These are phyloP conservation scores for Hymenopus coronatus DNA, from an alignment of 2,888 invertebrate genomes.

Conservation along the genomic window DNA sequence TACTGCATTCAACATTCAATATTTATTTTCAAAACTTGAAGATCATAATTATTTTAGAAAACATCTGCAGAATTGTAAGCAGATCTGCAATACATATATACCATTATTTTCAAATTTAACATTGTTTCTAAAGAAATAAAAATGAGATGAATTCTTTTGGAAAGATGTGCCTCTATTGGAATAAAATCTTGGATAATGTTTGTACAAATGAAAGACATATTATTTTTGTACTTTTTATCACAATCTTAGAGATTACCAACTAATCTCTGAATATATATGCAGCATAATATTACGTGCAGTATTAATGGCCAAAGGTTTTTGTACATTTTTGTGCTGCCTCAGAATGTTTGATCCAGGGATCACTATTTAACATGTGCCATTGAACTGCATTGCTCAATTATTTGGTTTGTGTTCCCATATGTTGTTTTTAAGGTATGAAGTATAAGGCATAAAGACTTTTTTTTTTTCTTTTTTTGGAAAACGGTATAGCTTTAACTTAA, in stretches of 20 bases:
- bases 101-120: too few species aligned
- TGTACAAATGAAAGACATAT: background rate
- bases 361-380: background rate
- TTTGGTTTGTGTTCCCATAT: background rate
- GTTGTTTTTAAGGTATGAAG: background rate
- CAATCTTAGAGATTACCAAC: background rate
- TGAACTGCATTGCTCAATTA: background rate
- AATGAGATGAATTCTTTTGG: background rate
- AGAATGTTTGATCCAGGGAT: background rate
- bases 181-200: background rate
- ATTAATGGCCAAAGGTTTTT: background rate
- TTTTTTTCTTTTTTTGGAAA: background rate
- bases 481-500: background rate
- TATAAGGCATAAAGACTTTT: background rate
- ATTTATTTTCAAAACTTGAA: too few species aligned
- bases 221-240: background rate
- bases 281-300: background rate
- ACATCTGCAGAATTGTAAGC: too few species aligned
- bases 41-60: too few species aligned
- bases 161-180: background rate
- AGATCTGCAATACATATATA: too few species aligned
- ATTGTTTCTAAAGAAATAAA: background rate
- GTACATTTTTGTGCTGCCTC: background rate
- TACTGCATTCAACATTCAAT: too few species aligned
- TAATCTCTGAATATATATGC: background rate